Base-by-base conservation (phyloP, 2,888 invertebrate species). In the Gymnosoma rotundatum region DNA sequence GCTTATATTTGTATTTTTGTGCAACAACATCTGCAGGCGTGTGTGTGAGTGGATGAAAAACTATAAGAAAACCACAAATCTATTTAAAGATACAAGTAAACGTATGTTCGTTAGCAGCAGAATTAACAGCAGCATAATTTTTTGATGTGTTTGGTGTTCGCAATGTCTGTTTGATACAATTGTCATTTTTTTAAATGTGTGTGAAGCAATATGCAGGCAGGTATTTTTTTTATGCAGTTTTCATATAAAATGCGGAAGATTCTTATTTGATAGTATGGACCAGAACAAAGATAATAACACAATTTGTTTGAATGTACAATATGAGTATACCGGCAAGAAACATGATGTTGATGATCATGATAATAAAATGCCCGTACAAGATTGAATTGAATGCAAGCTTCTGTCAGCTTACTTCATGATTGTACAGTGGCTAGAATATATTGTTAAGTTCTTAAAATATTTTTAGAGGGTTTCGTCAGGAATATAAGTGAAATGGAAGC, bases 201-300 rank as follows among this genome's bases (percentile, higher is more conserved):
- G 32, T 88, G 54, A 16, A 56, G 18, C 25, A 45, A 4, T 70
- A 61, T 66, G 88, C 89, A 89, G 89, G 90, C 90, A 90, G 88
- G 89, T 89, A 89, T 89, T 90, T 89, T n/a, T 25, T 25, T 89
- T 89, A 88, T 90, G 89, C 90, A 90, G 90, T 89, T 90, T 90
- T 88, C 67, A 52, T n/a, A 36, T 32, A 79, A 79, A 79, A 32
- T 63, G 42, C 7, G 54, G 45, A n/a, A 54, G 69, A 52, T 66
- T 32, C 42, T 42, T 60, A 38, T 58, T 18, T 8, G n/a, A 18
- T 0, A 18, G 10, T 18, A 52, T 18, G 6, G 14, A 48, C 18
- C 18, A 52, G 50, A 18, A 61, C 4, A 12, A 61, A 54, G 20
- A 42, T 54, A 70, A 54, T 12, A 32, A 63, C 36, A 61, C 21